A percentile compares a stretch with the other conserved stretches of the same genome.
These are phyloP conservation scores for Avahi laniger DNA, from an alignment of 2,797 vertebrate species.

Conservation along the genomic window DNA sequence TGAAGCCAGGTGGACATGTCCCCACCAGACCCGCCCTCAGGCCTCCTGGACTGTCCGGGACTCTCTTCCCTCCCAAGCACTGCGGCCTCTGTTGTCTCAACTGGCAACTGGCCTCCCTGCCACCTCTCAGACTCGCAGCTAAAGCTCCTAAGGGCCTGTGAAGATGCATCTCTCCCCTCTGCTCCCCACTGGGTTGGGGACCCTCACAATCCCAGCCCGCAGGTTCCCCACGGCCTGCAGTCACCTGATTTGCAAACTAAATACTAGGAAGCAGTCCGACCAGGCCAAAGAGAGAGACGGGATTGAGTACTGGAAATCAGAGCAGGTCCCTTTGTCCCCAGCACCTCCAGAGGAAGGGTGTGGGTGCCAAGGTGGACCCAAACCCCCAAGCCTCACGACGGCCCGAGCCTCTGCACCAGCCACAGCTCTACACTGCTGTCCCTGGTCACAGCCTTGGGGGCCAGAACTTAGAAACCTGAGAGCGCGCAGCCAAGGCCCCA, in stretches of 20 bases:
- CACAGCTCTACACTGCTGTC: rapidly evolving
- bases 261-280: rapidly evolving
- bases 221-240: not conserved
- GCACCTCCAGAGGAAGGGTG: no score
- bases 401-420: not conserved
- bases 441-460: rapidly evolving
- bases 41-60: not conserved
- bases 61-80: not conserved
- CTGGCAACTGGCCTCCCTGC: not conserved
- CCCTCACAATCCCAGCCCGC: not conserved
- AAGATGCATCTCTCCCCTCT: no score
- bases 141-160: not conserved
- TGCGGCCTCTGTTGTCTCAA: rapidly evolving
- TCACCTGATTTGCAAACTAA: not conserved
- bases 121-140: not conserved
- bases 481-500: not conserved
- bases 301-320: no score
- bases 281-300: not conserved
- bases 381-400: rapidly evolving
- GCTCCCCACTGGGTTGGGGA: not conserved
- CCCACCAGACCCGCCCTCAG: not conserved
- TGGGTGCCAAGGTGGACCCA: no score
- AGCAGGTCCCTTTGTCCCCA: not conserved
- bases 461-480: not conserved
- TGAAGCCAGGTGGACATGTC: not conserved